Conservation (phyloP, 92 coral and sea anemone species). For the Pocillopora meandrina region DNA sequence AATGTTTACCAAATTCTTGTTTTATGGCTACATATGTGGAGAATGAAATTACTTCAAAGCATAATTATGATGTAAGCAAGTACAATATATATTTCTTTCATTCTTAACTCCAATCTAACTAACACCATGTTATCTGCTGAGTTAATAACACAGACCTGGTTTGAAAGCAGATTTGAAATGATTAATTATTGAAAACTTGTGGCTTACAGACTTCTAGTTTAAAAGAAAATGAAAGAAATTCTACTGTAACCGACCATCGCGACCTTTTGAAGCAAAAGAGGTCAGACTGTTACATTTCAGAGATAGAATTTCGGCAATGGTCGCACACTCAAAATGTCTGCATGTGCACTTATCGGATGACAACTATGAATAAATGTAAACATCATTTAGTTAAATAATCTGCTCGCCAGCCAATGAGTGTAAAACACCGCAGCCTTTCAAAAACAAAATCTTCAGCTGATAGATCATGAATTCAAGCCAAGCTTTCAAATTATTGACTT, state of each 20-base stretch:
- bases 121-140: not conserved
- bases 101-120: not conserved
- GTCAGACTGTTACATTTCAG: not conserved
- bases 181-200: slow-evolving; percentile 35
- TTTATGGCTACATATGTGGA: not conserved
- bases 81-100: too few relatives aligned
- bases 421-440: not conserved
- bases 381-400: not conserved
- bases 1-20: not conserved
- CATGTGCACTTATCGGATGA: not conserved
- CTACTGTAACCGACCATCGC: not conserved
- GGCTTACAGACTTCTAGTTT: not conserved
- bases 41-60: too few relatives aligned
- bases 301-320: not conserved
- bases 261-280: not conserved
- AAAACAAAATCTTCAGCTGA: not conserved
- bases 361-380: not conserved
- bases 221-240: not conserved
- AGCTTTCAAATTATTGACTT: too few relatives aligned
- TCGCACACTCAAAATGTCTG: not conserved
- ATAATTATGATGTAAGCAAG: too few relatives aligned
- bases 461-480: too few relatives aligned
- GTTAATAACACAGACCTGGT: slow-evolving; percentile 13
- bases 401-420: not conserved
- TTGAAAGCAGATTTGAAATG: not conserved